These are phyloP conservation scores for Drosophila testacea DNA, from an alignment of 2,888 invertebrate genomes.

Conservation along the genomic window DNA sequence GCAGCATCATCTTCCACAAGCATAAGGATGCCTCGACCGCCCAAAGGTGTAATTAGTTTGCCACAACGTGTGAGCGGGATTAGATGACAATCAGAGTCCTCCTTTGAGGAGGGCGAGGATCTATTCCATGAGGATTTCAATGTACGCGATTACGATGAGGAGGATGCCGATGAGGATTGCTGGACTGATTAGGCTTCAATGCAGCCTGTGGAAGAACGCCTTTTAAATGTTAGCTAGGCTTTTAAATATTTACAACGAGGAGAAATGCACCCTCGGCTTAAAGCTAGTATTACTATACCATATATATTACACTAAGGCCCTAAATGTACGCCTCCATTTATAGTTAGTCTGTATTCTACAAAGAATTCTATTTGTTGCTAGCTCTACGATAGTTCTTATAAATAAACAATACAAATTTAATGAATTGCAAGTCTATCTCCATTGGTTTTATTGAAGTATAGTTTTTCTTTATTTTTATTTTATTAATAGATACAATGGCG, in stretches of 20 bases:
- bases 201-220: slow-evolving; percentile 23
- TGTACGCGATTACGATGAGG: slow-evolving; percentile 80
- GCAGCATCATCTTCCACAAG: slow-evolving; percentile 72
- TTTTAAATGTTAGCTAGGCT: slow-evolving; percentile 55
- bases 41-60: slow-evolving; percentile 80
- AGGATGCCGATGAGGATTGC: slow-evolving; percentile 73
- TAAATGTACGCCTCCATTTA: slow-evolving; percentile 34
- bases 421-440: background rate
- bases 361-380: slow-evolving; percentile 46
- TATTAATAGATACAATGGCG: too few species aligned
- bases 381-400: slow-evolving; percentile 18
- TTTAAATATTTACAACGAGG: slow-evolving; percentile 37
- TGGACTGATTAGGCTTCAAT: slow-evolving; percentile 77
- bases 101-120: slow-evolving; percentile 84
- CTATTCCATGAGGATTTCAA: slow-evolving; percentile 84
- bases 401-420: slow-evolving; percentile 23
- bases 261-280: slow-evolving; percentile 30
- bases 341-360: slow-evolving; percentile 43
- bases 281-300: slow-evolving; percentile 48
- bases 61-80: slow-evolving; percentile 76
- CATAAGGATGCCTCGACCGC: slow-evolving; percentile 83
- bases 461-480: background rate
- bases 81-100: slow-evolving; percentile 85
- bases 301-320: slow-evolving; percentile 17
- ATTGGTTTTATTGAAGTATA: background rate